These are phyloP conservation scores for Nasonovia ribisnigri DNA, from an alignment of 2,888 invertebrate species.

Conservation along the genomic window DNA sequence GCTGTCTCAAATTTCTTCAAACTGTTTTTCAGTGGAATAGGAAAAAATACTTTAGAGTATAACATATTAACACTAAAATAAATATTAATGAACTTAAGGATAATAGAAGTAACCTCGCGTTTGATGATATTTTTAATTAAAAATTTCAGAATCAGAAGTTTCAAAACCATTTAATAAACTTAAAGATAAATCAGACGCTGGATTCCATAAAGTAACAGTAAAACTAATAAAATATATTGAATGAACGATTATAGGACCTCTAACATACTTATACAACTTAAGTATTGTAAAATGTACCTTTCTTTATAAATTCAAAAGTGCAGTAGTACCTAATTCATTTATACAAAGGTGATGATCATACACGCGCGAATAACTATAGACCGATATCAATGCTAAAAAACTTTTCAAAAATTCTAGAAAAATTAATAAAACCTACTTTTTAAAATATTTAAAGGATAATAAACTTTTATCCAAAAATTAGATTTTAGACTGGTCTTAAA, in stretches of 20 bases:
- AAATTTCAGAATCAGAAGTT: conserved; percentile 3
- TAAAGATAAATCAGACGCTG: conserved; percentile 21
- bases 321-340: conserved; percentile 11
- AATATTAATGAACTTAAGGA: not conserved
- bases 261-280: conserved; percentile 18
- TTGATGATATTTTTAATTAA: conserved; percentile 15
- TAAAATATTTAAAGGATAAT: no score
- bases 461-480: no score
- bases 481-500: no score
- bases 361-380: no score
- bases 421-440: no score
- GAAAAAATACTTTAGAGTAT: not conserved
- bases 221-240: conserved; percentile 22
- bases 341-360: not conserved
- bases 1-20: not conserved
- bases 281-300: conserved; percentile 6
- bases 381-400: no score
- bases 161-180: not conserved
- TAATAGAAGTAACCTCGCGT: not conserved
- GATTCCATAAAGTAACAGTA: conserved; percentile 13
- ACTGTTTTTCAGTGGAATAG: not conserved
- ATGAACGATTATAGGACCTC: not conserved
- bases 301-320: not conserved
- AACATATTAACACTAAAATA: not conserved
- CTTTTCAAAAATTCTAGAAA: no score